Evolutionary conservation across 2,797 vertebrate genomes (phyloP).

Genomic region (Hybognathus amarus): DNA sequence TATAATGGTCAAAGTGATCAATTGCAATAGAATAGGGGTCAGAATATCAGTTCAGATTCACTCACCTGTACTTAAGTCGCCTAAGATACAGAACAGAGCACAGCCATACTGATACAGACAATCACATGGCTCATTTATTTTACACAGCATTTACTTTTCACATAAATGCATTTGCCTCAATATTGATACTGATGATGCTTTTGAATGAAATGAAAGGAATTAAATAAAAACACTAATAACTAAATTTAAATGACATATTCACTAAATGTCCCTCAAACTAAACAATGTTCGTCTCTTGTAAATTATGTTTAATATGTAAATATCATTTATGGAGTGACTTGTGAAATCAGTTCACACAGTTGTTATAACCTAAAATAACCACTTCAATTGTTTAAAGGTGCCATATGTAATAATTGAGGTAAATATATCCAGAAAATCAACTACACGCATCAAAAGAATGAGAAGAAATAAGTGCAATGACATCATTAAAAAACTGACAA

Average conservation of each 20-base stretch:
- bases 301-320: neutral
- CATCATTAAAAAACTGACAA: too few species aligned
- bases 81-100: conserved; percentile 17
- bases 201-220: neutral
- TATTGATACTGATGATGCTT: neutral
- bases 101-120: conserved; percentile 14
- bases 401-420: too few species aligned
- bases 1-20: conserved; percentile 42
- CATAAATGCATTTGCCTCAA: neutral
- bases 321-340: neutral
- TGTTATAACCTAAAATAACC: neutral
- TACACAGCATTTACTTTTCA: neutral
- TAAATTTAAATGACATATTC: neutral
- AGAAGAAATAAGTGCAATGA: too few species aligned
- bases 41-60: conserved; percentile 40
- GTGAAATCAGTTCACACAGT: neutral
- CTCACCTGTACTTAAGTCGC: conserved; percentile 19
- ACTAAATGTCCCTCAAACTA: neutral
- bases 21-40: conserved; percentile 47
- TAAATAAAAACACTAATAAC: neutral
- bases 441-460: too few species aligned
- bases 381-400: neutral
- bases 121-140: conserved; percentile 17
- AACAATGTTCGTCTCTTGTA: neutral
- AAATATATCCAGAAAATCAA: too few species aligned